phyloP scores from a whole-genome alignment of 2,797 vertebrate genomes.

The Enteromius viviparus region DNA sequence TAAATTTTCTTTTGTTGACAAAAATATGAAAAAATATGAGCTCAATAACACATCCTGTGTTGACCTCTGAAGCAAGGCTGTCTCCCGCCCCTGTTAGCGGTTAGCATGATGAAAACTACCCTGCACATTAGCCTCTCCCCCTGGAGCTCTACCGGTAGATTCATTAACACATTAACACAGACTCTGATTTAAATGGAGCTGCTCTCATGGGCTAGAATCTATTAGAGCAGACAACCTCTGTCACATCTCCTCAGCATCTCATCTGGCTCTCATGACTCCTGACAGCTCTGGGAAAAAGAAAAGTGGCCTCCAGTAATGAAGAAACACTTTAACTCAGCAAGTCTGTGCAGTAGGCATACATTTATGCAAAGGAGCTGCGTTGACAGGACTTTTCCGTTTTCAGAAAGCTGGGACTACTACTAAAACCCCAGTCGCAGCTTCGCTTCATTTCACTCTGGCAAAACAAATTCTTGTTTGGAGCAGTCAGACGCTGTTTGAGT shows the following conservation, averaged over 20 bases:
- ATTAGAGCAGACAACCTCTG: constrained; percentile 44
- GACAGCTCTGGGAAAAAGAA: constrained; percentile 29
- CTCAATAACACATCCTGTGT: neutral
- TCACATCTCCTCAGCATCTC: constrained; percentile 40
- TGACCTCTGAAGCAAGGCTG: neutral
- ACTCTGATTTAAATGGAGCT: constrained; percentile 32
- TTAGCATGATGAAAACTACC: neutral
- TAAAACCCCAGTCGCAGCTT: neutral
- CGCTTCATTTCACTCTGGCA: constrained; percentile 14
- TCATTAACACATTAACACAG: constrained; percentile 55
- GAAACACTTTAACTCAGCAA: constrained; percentile 15
- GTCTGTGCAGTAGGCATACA: constrained; percentile 5
- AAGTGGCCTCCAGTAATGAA: constrained; percentile 34
- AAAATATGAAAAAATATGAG: neutral
- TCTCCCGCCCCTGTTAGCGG: neutral
- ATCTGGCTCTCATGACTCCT: constrained; percentile 30
- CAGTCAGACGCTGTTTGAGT: neutral
- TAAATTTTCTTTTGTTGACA: neutral
- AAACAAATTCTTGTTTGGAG: constrained; percentile 11
- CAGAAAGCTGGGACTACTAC: neutral
- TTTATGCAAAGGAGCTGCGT: constrained; percentile 11
- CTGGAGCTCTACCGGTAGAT: constrained; percentile 29
- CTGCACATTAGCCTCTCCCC: constrained; percentile 16
- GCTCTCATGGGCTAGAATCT: constrained; percentile 24
- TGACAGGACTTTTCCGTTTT: constrained; percentile 3